Conservation (phyloP, 2,888 invertebrate genomes). For the Amiota communis region DNA sequence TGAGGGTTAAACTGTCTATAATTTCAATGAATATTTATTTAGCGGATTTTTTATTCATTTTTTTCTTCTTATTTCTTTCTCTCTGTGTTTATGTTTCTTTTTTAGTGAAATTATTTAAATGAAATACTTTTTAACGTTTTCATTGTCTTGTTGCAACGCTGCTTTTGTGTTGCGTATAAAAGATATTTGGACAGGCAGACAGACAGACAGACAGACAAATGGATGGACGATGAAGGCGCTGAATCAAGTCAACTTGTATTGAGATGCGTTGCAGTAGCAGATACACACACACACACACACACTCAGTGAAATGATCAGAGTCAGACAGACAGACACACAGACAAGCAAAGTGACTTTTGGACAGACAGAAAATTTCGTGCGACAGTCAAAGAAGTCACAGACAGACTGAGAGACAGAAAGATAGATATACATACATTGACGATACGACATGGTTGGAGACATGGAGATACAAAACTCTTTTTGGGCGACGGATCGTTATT, state of each 20-base stretch:
- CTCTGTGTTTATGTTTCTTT: slow-evolving; percentile 6
- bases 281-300: not conserved
- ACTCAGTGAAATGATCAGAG: not conserved
- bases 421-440: slow-evolving; percentile 31
- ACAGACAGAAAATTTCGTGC: slow-evolving; percentile 11
- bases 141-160: slow-evolving; percentile 27
- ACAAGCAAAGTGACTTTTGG: not conserved
- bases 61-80: not conserved
- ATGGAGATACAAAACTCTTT: no score
- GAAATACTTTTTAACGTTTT: slow-evolving; percentile 5
- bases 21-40: slow-evolving; percentile 30
- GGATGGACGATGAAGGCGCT: slow-evolving; percentile 34
- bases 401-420: slow-evolving; percentile 4
- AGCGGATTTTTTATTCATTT: not conserved
- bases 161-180: slow-evolving; percentile 18
- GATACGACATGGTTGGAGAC: no score
- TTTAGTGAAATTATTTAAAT: slow-evolving; percentile 26
- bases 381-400: slow-evolving; percentile 49
- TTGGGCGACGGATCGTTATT: no score
- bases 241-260: slow-evolving; percentile 44
- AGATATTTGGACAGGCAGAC: not conserved
- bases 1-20: slow-evolving; percentile 27
- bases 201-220: slow-evolving; percentile 1
- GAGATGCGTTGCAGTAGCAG: no score
- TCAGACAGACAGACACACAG: not conserved